Evolutionary conservation across 2,888 invertebrate species (phyloP).

Genomic region (Lycaena phlaeas): DNA sequence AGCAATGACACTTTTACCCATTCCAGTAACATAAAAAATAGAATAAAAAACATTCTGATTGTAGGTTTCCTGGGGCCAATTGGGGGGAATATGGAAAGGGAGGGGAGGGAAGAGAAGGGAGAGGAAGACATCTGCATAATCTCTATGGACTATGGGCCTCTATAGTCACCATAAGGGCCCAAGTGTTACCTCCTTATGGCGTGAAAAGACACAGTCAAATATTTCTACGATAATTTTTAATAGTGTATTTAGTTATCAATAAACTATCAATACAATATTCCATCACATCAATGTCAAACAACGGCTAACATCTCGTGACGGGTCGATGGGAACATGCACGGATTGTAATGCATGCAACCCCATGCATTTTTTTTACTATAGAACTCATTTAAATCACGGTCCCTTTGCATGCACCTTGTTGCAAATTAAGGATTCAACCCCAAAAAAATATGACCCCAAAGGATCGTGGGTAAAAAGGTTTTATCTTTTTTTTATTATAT

Average conservation of each 20-base stretch:
- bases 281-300: constrained; percentile 56
- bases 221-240: neutral
- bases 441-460: constrained; percentile 64
- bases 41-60: no score
- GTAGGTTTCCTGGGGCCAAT: no score
- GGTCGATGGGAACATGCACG: constrained; percentile 51
- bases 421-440: constrained; percentile 69
- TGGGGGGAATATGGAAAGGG: no score
- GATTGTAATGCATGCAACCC: constrained; percentile 31
- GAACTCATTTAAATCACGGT: constrained; percentile 63
- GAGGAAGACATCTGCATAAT: no score
- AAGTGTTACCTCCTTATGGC: no score
- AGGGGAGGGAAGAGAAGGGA: no score
- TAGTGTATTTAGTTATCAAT: constrained; percentile 24
- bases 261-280: constrained; percentile 30
- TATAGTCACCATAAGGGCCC: no score
- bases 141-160: no score
- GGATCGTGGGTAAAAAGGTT: constrained; percentile 67
- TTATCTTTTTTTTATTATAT: constrained; percentile 65
- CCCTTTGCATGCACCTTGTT: constrained; percentile 70
- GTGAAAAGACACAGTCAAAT: no score
- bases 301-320: constrained; percentile 48
- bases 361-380: constrained; percentile 49
- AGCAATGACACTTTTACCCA: no score
- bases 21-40: no score